Evolutionary conservation across 1,140 invertebrate genomes (phyloP).

Genomic region (Rhyacophila brunnea): DNA sequence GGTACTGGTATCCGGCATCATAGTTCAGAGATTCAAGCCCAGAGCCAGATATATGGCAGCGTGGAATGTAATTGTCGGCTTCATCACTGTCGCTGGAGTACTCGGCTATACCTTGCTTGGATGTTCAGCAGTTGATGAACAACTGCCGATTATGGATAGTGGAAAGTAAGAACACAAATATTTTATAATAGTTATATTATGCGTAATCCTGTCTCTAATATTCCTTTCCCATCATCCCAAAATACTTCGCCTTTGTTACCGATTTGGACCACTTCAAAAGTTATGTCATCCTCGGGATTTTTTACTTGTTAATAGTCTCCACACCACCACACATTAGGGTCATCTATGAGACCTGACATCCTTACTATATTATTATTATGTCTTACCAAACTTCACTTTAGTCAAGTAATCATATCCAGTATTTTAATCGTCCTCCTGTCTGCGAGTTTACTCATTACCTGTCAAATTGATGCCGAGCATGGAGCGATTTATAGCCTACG

Average conservation of each 20-base stretch:
- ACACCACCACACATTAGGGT: too few relatives aligned
- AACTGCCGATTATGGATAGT: conserved; percentile 49
- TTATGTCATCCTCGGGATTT: too few relatives aligned
- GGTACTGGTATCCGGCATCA: conserved; percentile 64
- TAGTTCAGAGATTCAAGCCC: conserved; percentile 70
- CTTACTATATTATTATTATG: too few relatives aligned
- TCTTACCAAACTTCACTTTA: too few relatives aligned
- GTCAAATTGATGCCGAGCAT: too few relatives aligned
- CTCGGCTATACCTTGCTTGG: conserved; percentile 69
- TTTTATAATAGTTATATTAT: neutral
- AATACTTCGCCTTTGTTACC: neutral
- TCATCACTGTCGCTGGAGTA: conserved; percentile 63
- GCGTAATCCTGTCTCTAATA: neutral
- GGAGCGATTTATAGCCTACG: too few relatives aligned
- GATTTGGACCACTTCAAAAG: too few relatives aligned
- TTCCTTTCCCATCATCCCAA: neutral
- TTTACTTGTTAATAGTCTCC: too few relatives aligned
- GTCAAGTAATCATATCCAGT: too few relatives aligned
- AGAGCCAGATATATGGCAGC: conserved; percentile 65
- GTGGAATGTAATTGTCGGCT: conserved; percentile 72
- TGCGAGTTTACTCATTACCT: too few relatives aligned
- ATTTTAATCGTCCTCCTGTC: too few relatives aligned
- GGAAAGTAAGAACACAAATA: conserved; percentile 43
- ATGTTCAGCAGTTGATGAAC: conserved; percentile 61
- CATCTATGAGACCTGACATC: too few relatives aligned